Evolutionary conservation across 1,140 invertebrate species (phyloP).

Genomic region (Drosophila auraria): DNA sequence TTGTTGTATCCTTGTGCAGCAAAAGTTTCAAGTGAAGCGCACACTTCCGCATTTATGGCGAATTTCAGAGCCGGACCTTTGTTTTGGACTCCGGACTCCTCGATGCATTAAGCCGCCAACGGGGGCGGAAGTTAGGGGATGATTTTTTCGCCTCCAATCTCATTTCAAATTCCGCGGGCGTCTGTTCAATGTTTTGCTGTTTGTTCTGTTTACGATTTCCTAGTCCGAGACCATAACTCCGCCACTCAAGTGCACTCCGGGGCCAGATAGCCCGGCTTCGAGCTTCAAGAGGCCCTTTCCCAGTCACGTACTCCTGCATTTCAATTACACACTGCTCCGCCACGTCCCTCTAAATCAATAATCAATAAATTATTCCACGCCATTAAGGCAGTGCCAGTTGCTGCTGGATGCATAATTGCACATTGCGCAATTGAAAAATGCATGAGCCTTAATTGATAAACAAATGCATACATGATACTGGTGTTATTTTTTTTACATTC

Average conservation of each 20-base stretch:
- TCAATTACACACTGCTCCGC: conserved; percentile 43
- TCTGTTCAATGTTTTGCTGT: conserved; percentile 51
- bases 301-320: conserved; percentile 51
- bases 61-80: conserved; percentile 68
- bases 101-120: conserved; percentile 53
- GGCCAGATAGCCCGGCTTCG: conserved; percentile 19
- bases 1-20: conserved; percentile 32
- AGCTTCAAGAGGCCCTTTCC: neutral
- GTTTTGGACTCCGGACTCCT: conserved; percentile 42
- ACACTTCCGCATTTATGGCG: conserved; percentile 74
- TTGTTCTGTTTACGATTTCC: conserved; percentile 45
- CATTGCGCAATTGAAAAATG: conserved; percentile 47
- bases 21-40: conserved; percentile 62
- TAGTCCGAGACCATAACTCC: conserved; percentile 43
- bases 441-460: conserved; percentile 49
- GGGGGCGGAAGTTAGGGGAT: neutral
- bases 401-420: conserved; percentile 48
- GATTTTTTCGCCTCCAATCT: conserved; percentile 17
- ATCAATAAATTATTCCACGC: conserved; percentile 62
- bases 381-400: conserved; percentile 44
- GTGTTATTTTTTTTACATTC: conserved; percentile 5
- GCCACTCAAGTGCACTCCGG: conserved; percentile 56
- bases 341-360: conserved; percentile 31
- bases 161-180: conserved; percentile 62
- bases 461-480: conserved; percentile 18